phyloP scores from a whole-genome alignment of 2,888 invertebrate genomes.

The Clunio marinus region DNA sequence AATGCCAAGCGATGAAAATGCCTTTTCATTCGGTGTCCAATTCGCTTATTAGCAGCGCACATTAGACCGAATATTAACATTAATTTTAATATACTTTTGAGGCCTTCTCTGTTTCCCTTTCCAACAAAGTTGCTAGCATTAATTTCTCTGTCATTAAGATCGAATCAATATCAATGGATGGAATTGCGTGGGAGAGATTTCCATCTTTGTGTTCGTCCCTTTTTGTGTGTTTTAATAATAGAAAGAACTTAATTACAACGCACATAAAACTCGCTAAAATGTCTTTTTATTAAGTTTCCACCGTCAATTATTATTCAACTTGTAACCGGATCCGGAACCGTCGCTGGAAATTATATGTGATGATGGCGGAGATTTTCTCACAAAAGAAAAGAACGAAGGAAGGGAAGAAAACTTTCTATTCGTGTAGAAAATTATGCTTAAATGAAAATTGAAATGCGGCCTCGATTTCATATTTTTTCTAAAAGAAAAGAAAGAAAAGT shows the following conservation, averaged over 20 bases:
- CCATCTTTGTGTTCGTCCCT: background rate
- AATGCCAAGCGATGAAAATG: background rate
- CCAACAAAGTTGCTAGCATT: background rate
- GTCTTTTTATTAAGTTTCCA: constrained; percentile 28
- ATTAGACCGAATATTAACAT: background rate
- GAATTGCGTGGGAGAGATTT: constrained; percentile 9
- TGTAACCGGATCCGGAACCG: constrained; percentile 7
- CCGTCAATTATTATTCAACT: background rate
- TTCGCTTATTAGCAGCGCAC: background rate
- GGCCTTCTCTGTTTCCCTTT: background rate
- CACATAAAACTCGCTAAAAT: constrained; percentile 18
- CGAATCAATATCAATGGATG: constrained; percentile 31
- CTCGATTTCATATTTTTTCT: no score
- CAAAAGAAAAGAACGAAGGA: no score
- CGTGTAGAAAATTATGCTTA: background rate
- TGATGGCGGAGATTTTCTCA: constrained; percentile 3
- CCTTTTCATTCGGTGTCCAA: background rate
- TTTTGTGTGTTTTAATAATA: constrained; percentile 27
- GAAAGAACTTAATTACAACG: constrained; percentile 27
- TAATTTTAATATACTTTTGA: background rate
- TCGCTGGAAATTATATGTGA: constrained; percentile 1
- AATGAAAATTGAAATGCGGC: background rate
- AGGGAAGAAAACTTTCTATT: no score
- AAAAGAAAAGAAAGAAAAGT: background rate
- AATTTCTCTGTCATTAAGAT: constrained; percentile 33